Evolutionary conservation across 2,888 invertebrate genomes (phyloP).

Genomic region (Watsonalla binaria): DNA sequence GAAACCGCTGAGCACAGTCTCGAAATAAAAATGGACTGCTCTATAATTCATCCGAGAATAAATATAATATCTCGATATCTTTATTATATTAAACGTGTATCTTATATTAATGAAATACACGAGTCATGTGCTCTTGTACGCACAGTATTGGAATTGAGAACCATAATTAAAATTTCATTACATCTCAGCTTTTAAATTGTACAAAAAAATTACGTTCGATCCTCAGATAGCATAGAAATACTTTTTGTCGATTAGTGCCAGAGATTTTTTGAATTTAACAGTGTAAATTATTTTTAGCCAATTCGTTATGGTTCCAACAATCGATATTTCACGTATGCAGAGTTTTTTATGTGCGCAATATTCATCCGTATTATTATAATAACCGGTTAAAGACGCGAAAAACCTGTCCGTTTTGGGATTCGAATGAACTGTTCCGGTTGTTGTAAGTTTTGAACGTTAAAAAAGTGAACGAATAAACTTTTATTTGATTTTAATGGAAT

Average conservation of each 20-base stretch:
- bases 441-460: constrained; percentile 11
- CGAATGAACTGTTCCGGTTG: constrained; percentile 19
- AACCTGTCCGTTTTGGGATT: constrained; percentile 27
- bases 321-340: not conserved
- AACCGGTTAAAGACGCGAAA: constrained; percentile 34
- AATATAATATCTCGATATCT: too few species aligned
- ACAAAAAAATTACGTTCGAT: not conserved
- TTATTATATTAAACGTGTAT: too few species aligned
- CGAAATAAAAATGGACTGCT: too few species aligned
- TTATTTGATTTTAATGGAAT: not conserved
- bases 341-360: constrained; percentile 14
- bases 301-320: not conserved
- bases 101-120: not conserved
- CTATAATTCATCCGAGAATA: too few species aligned
- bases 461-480: constrained; percentile 3
- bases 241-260: constrained; percentile 1
- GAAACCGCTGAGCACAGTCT: too few species aligned
- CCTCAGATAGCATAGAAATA: not conserved
- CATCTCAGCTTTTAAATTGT: not conserved
- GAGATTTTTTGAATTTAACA: not conserved
- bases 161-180: not conserved
- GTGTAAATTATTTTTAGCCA: not conserved
- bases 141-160: not conserved
- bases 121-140: not conserved
- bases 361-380: constrained; percentile 31